Base-by-base conservation (phyloP, 2,888 invertebrate genomes). In the Choreutis nemorana region DNA sequence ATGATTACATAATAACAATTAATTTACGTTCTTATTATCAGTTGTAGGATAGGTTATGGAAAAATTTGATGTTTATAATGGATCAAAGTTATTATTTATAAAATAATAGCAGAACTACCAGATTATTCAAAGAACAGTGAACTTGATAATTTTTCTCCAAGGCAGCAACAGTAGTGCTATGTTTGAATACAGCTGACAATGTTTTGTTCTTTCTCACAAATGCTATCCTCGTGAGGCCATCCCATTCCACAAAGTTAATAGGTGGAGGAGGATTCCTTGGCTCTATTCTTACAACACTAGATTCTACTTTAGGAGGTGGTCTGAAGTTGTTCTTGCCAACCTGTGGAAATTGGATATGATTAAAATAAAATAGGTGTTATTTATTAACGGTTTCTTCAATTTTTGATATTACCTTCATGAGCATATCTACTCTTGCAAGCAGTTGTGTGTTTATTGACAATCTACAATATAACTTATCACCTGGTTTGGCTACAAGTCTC, bases 291-390 rank as follows among this genome's bases (percentile, higher is more conserved):
- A 99, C 97, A 2, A 99, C 98, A 67, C 92, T 93, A 0, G 98
- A 98, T 64, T 99, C 99, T 1, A 99, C 98, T 83, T 98, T 98
- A 3, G 99, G 99, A 23, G 99, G 98, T 10, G 99, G 99, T 38
- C 91, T 86, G 58, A 99, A 99, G 72, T 99, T 99, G 64, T 98
- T 98, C 75, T 93, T 95, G 2, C 97, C 97, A 49, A 98, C 94
- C 87, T 89, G 61, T 41, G 50, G n/a, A n/a, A 12, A 13, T 12
- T 7, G 8, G 8, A 7, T 20, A 20, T 20, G 20, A 20, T 20
- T n/a, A 20, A 20, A 20, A n/a, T 20, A 3, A n/a, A n/a, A 3
- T 3, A n/a, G 3, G 8, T 20, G n/a, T 21, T n/a, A n/a, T n/a
- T n/a, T n/a, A n/a, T n/a, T n/a, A 23, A 23, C n/a, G 9, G 8